Evolutionary conservation across 2,113 vertebrate species (phyloP).

Genomic region (Chauna torquata): DNA sequence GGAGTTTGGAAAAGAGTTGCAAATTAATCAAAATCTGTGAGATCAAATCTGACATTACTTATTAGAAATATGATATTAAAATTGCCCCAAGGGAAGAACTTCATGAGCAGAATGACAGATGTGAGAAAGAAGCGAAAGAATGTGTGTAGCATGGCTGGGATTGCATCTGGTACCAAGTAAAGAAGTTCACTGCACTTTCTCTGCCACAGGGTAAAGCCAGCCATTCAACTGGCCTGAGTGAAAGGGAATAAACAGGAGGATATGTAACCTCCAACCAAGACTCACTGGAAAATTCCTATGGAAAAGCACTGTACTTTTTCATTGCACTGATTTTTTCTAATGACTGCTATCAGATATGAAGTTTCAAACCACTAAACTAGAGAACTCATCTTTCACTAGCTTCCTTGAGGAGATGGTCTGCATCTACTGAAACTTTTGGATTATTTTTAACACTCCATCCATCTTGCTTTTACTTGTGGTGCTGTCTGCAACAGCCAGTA

Average conservation of each 20-base stretch:
- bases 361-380: not conserved
- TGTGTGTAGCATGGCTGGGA: not conserved
- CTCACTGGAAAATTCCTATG: not conserved
- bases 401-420: not conserved
- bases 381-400: not conserved
- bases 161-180: not conserved
- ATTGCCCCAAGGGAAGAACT: conserved; percentile 2
- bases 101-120: not conserved
- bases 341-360: not conserved
- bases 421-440: not conserved
- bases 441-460: not conserved
- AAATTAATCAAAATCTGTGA: conserved; percentile 35
- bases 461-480: not conserved
- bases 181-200: not conserved
- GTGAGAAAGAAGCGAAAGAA: not conserved
- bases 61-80: conserved; percentile 28
- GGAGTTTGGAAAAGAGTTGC: not conserved
- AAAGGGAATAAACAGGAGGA: not conserved
- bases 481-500: not conserved
- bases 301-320: not conserved
- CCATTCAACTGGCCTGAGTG: not conserved
- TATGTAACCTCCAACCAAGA: not conserved
- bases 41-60: conserved; percentile 2
- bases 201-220: not conserved
- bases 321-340: not conserved